These are phyloP conservation scores for Operophtera brumata DNA, from an alignment of 2,888 invertebrate genomes.

Conservation along the genomic window DNA sequence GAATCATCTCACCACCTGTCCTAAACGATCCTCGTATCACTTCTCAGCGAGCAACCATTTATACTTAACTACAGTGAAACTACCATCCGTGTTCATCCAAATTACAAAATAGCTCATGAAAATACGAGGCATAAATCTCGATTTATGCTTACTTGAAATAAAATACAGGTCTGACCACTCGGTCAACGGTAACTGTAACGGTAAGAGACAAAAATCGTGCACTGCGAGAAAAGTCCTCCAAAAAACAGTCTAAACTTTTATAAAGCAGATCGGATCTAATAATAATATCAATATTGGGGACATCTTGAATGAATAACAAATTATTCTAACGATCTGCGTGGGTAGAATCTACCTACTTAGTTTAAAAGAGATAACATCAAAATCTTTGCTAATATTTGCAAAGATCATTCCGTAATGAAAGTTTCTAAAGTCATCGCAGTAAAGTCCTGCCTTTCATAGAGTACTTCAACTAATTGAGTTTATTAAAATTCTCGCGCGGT, in stretches of 20 bases:
- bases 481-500: background rate
- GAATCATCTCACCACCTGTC: background rate
- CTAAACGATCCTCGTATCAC: too few relatives aligned
- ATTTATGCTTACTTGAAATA: slow-evolving; percentile 61
- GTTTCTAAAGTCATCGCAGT: too few relatives aligned
- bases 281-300: background rate
- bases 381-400: too few relatives aligned
- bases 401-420: too few relatives aligned
- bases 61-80: too few relatives aligned
- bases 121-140: slow-evolving; percentile 41
- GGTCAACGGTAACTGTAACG: slow-evolving; percentile 76
- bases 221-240: slow-evolving; percentile 56
- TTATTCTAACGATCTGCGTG: slow-evolving; percentile 1
- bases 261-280: slow-evolving; percentile 6
- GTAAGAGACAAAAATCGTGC: slow-evolving; percentile 70
- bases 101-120: background rate
- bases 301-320: slow-evolving; percentile 3
- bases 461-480: too few relatives aligned
- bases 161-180: slow-evolving; percentile 76
- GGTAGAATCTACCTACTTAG: background rate
- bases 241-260: slow-evolving; percentile 34
- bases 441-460: too few relatives aligned
- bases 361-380: too few relatives aligned
- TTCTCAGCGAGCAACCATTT: too few relatives aligned
- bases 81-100: background rate